Evolutionary conservation across 2,113 vertebrate genomes (phyloP).

Genomic region (Orthonyx spaldingii): DNA sequence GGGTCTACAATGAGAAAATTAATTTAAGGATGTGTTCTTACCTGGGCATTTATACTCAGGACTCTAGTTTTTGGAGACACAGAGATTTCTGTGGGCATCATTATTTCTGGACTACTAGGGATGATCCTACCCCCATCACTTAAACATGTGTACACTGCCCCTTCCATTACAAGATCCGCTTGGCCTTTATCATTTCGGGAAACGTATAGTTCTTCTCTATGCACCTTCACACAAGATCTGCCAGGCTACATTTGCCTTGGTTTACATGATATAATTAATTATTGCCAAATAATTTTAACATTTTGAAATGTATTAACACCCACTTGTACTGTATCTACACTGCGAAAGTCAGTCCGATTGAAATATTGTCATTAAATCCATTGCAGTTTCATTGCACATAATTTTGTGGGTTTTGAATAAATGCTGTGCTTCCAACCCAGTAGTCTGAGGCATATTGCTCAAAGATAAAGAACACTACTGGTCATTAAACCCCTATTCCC

Average conservation of each 20-base stretch:
- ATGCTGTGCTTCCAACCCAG: background rate
- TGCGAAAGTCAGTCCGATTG: background rate
- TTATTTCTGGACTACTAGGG: background rate
- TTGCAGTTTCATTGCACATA: background rate
- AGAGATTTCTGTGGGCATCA: background rate
- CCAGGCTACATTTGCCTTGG: background rate
- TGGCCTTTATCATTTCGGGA: background rate
- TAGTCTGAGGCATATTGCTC: background rate
- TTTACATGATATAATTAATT: background rate
- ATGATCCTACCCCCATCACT: background rate
- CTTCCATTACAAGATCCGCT: background rate
- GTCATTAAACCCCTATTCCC: background rate
- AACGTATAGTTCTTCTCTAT: background rate
- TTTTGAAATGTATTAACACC: background rate
- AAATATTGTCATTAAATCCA: slow-evolving; percentile 16
- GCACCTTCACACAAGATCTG: background rate
- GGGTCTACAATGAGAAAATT: background rate
- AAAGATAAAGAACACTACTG: background rate
- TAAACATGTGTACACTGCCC: background rate
- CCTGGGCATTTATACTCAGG: background rate
- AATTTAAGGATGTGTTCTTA: background rate
- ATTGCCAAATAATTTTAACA: background rate
- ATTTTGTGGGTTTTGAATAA: background rate
- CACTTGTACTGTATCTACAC: background rate
- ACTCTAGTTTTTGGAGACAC: background rate